Evolutionary conservation across 2,113 vertebrate genomes (phyloP), one percentile per base, ranked within the genome.

Genomic region (Chelonoidis abingdonii): DNA sequence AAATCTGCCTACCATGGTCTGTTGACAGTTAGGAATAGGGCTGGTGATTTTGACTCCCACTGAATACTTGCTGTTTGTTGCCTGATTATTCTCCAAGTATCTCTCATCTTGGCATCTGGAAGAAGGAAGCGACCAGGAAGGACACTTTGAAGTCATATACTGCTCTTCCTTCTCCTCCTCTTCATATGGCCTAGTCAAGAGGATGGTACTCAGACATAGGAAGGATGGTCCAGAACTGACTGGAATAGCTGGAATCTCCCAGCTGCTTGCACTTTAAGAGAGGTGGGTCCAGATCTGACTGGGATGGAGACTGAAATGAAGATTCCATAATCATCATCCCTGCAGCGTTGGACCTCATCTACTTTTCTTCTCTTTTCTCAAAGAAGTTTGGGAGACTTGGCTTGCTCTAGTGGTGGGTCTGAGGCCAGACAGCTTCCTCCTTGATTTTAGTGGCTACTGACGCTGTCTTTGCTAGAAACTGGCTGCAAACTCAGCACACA

Each of bases 241-340:
- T 53, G 35, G 29, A 3, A 16, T 72, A 10, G 85, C 2, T 44
- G 16, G 19, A 89, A 25, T 72, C n/a, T 91, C 24, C n/a, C 83
- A 82, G 8, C 21, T 25, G 35, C 8, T 35, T 29, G 3, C 29
- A 75, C 47, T 86, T 8, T 75, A 12, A 93, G 83, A 93, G 29
- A 8, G 80, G 50, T 49, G 27, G 4, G 3, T 4, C 69, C 25
- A 31, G 31, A 87, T 65, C 9, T 24, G 50, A 79, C 8, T 3
- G 0, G 0, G 0, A 69, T 49, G 50, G 10, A 50, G 27, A 44
- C 5, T 65, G 17, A 69, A 91, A 76, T 31, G 41, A 10, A 59
- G 27, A 2, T 29, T 92, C 25, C n/a, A 54, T 59, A 14, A 86
- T 10, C 31, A 24, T 6, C 19, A 22, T 86, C 47, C 27, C n/a